A percentile compares a stretch with the other conserved stretches of the same genome.
These are phyloP conservation scores for Cotesia congregata DNA, from an alignment of 2,888 invertebrate genomes.

Conservation along the genomic window DNA sequence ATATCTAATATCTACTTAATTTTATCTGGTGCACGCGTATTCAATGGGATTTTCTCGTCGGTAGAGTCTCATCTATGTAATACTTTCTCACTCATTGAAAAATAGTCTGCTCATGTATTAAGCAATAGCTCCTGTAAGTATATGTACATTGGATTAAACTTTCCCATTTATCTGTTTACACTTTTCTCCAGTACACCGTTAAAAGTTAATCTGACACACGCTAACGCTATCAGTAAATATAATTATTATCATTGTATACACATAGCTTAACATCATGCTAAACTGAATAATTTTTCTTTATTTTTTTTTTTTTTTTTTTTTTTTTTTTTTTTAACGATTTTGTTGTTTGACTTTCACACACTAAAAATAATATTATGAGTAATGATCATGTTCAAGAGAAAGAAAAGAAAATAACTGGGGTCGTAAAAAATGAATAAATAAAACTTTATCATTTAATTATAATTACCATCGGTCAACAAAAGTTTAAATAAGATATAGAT, in stretches of 20 bases:
- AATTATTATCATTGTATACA: conserved; percentile 51
- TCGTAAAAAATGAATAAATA: too few species aligned
- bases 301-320: conserved; percentile 10
- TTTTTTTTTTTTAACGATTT: not conserved
- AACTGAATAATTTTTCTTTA: conserved; percentile 9
- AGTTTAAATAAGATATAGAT: not conserved
- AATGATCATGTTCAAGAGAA: conserved; percentile 43
- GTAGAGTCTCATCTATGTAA: not conserved
- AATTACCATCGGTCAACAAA: not conserved
- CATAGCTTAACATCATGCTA: conserved; percentile 42
- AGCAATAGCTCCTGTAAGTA: not conserved
- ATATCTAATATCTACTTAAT: not conserved
- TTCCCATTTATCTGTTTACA: not conserved
- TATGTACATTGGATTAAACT: not conserved
- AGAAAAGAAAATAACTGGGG: too few species aligned
- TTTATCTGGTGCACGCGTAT: not conserved
- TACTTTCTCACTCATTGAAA: not conserved
- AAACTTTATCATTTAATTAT: not conserved
- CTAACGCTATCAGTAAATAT: conserved; percentile 65
- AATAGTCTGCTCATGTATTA: not conserved
- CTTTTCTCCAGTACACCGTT: conserved; percentile 26
- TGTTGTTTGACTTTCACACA: conserved; percentile 63
- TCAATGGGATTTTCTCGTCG: not conserved
- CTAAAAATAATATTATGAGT: conserved; percentile 59
- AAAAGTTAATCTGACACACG: conserved; percentile 61